A percentile compares a stretch with the other conserved stretches of the same genome.
Conservation (phyloP, 2,888 invertebrate genomes). For the Morpho helenor region DNA sequence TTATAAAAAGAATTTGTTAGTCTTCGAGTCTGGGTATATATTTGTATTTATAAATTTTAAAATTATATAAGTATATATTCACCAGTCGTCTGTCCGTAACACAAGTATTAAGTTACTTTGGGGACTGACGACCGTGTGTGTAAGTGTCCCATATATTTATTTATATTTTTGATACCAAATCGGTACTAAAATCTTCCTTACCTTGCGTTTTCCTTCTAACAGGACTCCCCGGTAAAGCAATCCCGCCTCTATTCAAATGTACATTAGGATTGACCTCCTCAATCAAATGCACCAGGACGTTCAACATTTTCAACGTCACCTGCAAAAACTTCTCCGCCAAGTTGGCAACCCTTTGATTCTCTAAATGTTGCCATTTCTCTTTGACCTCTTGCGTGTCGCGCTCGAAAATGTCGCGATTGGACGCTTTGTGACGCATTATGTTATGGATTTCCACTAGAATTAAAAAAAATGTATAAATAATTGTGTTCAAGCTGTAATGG, state of each 20-base stretch:
- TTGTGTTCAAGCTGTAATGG: no score
- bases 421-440: conserved; percentile 55
- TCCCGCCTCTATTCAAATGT: conserved; percentile 65
- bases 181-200: conserved; percentile 26
- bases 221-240: conserved; percentile 79
- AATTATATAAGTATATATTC: no score
- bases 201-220: conserved; percentile 69
- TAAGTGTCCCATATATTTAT: no score
- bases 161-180: background rate
- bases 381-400: conserved; percentile 49
- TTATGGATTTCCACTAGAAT: conserved; percentile 69
- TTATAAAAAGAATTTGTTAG: no score
- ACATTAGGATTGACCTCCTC: conserved; percentile 82
- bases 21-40: no score
- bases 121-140: no score
- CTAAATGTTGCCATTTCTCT: conserved; percentile 67
- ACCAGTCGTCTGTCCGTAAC: no score
- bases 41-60: no score
- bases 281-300: conserved; percentile 86
- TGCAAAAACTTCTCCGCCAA: conserved; percentile 82
- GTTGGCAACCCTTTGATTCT: conserved; percentile 59
- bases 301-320: conserved; percentile 84
- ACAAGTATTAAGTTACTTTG: no score
- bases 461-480: no score
- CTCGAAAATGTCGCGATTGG: conserved; percentile 62